Evolutionary conservation across 1,140 invertebrate genomes (phyloP).

Genomic region (Cydia splendana): DNA sequence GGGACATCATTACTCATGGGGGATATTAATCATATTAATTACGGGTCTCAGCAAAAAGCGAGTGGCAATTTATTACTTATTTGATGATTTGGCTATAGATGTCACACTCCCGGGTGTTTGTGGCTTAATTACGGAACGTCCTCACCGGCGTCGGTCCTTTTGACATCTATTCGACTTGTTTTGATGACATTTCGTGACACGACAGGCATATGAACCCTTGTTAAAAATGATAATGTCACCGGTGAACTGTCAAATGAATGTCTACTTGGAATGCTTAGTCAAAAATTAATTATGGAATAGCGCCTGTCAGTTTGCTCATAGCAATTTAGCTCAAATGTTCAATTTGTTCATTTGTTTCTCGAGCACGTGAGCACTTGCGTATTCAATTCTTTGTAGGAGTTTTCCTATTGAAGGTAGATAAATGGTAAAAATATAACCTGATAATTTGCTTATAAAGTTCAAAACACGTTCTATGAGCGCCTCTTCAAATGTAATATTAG

Average conservation of each 20-base stretch:
- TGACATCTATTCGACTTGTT: not conserved
- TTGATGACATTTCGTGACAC: not conserved
- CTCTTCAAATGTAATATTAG: too few relatives aligned
- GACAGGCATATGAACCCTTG: too few relatives aligned
- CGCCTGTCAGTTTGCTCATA: conserved; percentile 2
- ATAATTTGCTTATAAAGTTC: too few relatives aligned
- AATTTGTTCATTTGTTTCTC: not conserved
- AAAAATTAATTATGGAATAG: too few relatives aligned
- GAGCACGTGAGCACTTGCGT: not conserved
- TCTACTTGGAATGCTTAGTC: too few relatives aligned
- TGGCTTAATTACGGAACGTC: not conserved
- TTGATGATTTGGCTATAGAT: conserved; percentile 4
- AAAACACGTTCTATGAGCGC: too few relatives aligned
- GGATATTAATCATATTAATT: conserved; percentile 31
- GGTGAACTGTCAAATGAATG: too few relatives aligned
- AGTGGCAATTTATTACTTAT: conserved; percentile 18
- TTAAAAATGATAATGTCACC: too few relatives aligned
- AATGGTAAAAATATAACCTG: too few relatives aligned
- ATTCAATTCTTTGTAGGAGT: too few relatives aligned
- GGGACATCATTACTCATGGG: conserved; percentile 26
- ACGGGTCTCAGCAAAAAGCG: conserved; percentile 19
- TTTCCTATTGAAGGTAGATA: too few relatives aligned
- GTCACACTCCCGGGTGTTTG: not conserved
- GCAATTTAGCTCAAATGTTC: not conserved
- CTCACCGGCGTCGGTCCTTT: not conserved